Evolutionary conservation across 1,140 invertebrate species (phyloP).

Genomic region (Heliconius himera): DNA sequence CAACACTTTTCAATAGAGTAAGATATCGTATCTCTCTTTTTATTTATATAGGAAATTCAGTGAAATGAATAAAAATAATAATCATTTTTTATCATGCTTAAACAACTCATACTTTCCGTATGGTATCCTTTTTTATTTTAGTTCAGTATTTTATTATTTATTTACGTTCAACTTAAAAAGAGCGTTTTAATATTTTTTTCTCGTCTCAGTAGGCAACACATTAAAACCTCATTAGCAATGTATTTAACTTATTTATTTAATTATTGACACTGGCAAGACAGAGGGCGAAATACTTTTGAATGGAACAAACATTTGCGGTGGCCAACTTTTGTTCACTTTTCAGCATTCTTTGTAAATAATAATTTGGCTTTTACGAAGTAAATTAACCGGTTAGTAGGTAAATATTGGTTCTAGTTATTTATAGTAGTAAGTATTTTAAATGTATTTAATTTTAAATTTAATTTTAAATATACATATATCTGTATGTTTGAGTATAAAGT

Average conservation of each 20-base stretch:
- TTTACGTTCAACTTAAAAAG: background rate
- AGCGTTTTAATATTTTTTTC: background rate
- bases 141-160: background rate
- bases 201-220: slow-evolving; percentile 41
- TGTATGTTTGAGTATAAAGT: background rate
- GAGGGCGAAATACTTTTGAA: slow-evolving; percentile 24
- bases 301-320: slow-evolving; percentile 46
- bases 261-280: slow-evolving; percentile 23
- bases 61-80: too few species aligned
- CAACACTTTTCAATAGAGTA: too few species aligned
- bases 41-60: too few species aligned
- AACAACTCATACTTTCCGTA: too few species aligned
- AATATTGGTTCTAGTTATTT: slow-evolving; percentile 38
- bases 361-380: slow-evolving; percentile 37
- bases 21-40: too few species aligned
- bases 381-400: slow-evolving; percentile 44
- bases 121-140: background rate
- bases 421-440: background rate
- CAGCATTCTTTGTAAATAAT: slow-evolving; percentile 13
- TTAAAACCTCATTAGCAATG: slow-evolving; percentile 53
- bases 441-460: background rate
- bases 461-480: background rate
- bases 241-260: slow-evolving; percentile 35
- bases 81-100: too few species aligned
- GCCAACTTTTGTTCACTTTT: slow-evolving; percentile 38